Evolutionary conservation across 2,888 invertebrate genomes (phyloP), one percentile per base, ranked within the genome.

Genomic region (Saturnia japonica): DNA sequence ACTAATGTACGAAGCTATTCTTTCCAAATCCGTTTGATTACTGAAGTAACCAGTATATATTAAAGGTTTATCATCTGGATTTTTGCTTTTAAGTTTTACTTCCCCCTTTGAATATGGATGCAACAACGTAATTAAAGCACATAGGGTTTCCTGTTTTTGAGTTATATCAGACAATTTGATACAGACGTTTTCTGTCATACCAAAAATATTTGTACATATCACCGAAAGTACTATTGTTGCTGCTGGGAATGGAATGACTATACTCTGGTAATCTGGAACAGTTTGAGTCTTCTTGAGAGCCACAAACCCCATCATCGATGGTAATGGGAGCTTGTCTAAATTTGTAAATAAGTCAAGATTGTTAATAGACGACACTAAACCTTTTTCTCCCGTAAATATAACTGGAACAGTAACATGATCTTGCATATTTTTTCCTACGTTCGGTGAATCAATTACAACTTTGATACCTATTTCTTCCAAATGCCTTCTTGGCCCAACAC

Each of bases 51-150:
- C 75, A 22, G 68, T 47, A 16, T 72, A 40, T 3, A 78, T 76
- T 96, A 73, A 94, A 77, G 77, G 72, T 19, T 73, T 68, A 1
- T 2, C 94, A 87, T 72, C 95, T 95, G 54, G 94, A 91, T 0
- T 96, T 96, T 1, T 96, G 96, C 54, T 95, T 67, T 62, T 69
- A 28, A 78, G 43, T 43, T 45, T 51, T 11, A 78, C 60, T 9
- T 60, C 68, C 2, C 78, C 78, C 42, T 69, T 74, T 16, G 78
- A 78, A 51, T 74, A 68, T 0, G 76, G 74, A 42, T 76, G 75
- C 28, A 78, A 70, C 0, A 70, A 60, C 14, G 69, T 22, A 4
- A 77, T 19, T 70, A 64, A 42, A 8, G 57, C 19, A n/a, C 70
- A 47, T 14, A 76, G 9, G 7, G 70, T 0, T 69, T 71, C 72